Evolutionary conservation across 2,797 vertebrate genomes (phyloP).

Genomic region (Rachycentron canadum): DNA sequence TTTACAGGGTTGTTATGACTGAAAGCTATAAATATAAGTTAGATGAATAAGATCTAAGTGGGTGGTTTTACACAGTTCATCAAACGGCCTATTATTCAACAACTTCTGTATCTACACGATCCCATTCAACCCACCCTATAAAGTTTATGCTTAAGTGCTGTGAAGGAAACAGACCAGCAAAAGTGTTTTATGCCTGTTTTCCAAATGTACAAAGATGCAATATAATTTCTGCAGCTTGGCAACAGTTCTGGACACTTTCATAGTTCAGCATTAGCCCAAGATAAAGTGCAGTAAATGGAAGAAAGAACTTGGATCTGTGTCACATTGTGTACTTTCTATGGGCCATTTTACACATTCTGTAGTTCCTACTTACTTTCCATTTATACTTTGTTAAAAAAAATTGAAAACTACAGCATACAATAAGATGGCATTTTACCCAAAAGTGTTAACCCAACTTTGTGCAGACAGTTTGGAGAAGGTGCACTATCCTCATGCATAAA

Average conservation of each 20-base stretch:
- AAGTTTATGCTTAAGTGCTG: conserved; percentile 6
- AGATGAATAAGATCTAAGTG: not conserved
- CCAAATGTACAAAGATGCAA: conserved; percentile 9
- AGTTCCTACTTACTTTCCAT: not conserved
- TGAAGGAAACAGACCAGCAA: conserved; percentile 1
- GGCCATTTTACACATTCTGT: not conserved
- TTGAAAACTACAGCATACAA: not conserved
- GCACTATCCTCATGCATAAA: not conserved
- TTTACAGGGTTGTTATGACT: not conserved
- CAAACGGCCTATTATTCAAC: conserved; percentile 15
- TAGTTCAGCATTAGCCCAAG: not conserved
- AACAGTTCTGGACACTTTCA: conserved; percentile 12
- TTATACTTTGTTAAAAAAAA: not conserved
- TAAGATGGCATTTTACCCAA: not conserved
- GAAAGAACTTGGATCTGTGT: not conserved
- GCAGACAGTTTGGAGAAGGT: no score
- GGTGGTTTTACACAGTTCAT: not conserved
- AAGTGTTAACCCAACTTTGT: not conserved
- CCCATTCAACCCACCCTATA: not conserved
- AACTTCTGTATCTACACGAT: not conserved
- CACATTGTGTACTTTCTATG: not conserved
- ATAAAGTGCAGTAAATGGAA: not conserved
- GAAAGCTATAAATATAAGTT: conserved; percentile 1
- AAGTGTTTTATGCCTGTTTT: conserved; percentile 16
- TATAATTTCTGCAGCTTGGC: conserved; percentile 1